phyloP scores from a whole-genome alignment of 2,888 invertebrate genomes.

The Hypselothyrea guttata region DNA sequence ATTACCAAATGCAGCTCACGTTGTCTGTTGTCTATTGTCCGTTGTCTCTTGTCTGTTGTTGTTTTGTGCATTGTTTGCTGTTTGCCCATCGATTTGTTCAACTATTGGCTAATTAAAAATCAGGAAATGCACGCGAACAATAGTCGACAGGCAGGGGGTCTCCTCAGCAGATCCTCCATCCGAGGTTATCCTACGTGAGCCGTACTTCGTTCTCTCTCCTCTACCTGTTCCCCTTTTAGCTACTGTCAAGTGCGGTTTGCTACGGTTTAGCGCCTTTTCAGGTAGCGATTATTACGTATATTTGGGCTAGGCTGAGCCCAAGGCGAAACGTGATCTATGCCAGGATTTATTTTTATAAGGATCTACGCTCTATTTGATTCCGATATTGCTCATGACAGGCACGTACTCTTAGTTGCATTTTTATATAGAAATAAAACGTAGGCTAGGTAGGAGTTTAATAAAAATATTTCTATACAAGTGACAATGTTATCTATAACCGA shows the following conservation, averaged over 20 bases:
- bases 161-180: conserved; percentile 18
- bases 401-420: conserved; percentile 27
- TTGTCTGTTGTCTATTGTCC: conserved; percentile 24
- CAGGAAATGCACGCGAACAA: conserved; percentile 66
- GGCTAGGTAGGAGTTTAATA: conserved; percentile 4
- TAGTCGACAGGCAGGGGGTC: conserved; percentile 21
- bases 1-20: conserved; percentile 57
- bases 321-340: conserved; percentile 44
- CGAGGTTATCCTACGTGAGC: conserved; percentile 27
- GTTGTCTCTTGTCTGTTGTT: conserved; percentile 26
- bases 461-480: conserved; percentile 13
- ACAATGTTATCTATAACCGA: conserved; percentile 33
- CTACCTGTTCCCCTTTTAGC: conserved; percentile 44
- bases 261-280: conserved; percentile 54
- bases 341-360: too few species aligned
- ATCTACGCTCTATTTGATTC: conserved; percentile 51
- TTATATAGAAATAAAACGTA: conserved; percentile 20
- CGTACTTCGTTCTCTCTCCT: conserved; percentile 10
- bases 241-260: conserved; percentile 65
- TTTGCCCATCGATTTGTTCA: conserved; percentile 30
- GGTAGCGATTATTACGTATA: conserved; percentile 37
- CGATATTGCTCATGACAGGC: conserved; percentile 38
- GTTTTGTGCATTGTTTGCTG: too few species aligned
- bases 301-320: conserved; percentile 12
- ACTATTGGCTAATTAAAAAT: conserved; percentile 70